Evolutionary conservation across 2,113 vertebrate genomes (phyloP).

Genomic region (Machaerirhynchus nigripectus): DNA sequence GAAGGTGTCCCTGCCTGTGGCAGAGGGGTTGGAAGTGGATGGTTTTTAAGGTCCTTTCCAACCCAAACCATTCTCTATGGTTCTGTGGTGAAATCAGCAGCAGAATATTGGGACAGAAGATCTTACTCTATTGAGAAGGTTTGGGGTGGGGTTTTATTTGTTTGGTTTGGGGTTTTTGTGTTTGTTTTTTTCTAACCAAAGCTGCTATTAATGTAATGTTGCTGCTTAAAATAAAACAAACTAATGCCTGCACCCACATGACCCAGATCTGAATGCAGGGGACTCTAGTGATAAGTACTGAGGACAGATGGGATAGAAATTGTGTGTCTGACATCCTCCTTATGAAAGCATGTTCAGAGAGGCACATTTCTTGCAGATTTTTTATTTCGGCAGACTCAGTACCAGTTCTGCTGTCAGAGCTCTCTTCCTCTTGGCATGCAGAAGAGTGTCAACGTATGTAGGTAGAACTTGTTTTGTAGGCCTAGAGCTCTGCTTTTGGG

Average conservation of each 20-base stretch:
- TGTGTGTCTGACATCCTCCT: neutral
- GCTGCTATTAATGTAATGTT: neutral
- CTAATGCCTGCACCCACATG: accelerated
- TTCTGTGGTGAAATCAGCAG: neutral
- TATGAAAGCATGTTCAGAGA: neutral
- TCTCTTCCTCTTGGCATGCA: neutral
- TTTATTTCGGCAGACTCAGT: neutral
- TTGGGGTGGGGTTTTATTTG: neutral
- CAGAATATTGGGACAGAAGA: neutral
- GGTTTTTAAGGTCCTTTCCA: neutral
- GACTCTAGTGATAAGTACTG: neutral
- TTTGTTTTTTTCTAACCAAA: neutral
- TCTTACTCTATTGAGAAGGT: neutral
- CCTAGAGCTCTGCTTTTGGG: neutral
- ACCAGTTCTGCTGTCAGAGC: neutral
- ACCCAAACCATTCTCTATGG: neutral
- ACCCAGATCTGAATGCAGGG: neutral
- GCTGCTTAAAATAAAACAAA: neutral
- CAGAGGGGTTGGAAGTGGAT: neutral
- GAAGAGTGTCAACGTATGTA: neutral
- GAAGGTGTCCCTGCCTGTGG: neutral
- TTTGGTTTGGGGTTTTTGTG: neutral
- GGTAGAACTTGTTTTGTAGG: neutral
- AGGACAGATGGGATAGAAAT: neutral
- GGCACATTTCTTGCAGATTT: neutral